A percentile compares a stretch with the other conserved stretches of the same genome.
Conservation (phyloP, 2,888 invertebrate species). For the Lathronympha strigana region DNA sequence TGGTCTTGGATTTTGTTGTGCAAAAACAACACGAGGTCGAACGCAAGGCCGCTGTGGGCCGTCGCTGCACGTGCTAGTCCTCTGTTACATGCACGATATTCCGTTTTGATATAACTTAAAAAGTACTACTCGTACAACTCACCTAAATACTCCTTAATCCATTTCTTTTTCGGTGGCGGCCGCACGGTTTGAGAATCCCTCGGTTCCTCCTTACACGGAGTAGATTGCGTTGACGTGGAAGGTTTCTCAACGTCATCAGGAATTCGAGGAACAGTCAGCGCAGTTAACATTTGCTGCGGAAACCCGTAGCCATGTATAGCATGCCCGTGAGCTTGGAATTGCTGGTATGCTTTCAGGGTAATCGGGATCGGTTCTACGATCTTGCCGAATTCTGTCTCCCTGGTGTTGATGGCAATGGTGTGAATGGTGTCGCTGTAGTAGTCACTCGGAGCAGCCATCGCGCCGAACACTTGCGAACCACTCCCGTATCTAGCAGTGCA, state of each 20-base stretch:
- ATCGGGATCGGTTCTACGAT: constrained; percentile 74
- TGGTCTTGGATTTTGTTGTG: constrained; percentile 58
- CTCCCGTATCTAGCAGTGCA: constrained; percentile 69
- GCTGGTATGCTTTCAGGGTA: constrained; percentile 69
- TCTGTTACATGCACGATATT: constrained; percentile 22
- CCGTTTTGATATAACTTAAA: constrained; percentile 4
- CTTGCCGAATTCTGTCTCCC: constrained; percentile 75
- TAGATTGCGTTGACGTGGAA: constrained; percentile 56
- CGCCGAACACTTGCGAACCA: constrained; percentile 64
- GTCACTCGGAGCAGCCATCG: constrained; percentile 70
- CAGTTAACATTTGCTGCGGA: constrained; percentile 59
- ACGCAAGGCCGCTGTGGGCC: constrained; percentile 56
- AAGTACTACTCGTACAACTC: constrained; percentile 58
- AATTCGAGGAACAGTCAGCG: constrained; percentile 56
- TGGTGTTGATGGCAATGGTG: constrained; percentile 73
- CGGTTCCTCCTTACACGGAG: constrained; percentile 57
- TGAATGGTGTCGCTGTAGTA: constrained; percentile 70
- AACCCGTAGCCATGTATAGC: constrained; percentile 62
- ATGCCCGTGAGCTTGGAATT: constrained; percentile 60
- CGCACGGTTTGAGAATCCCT: constrained; percentile 61
- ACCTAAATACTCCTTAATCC: constrained; percentile 88
- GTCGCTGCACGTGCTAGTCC: constrained; percentile 52
- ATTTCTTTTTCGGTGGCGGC: constrained; percentile 89
- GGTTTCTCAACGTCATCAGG: constrained; percentile 57
- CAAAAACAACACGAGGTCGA: constrained; percentile 65